Base-by-base conservation (phyloP, 1,140 invertebrate genomes). In the Zaprionus kolodkinae region DNA sequence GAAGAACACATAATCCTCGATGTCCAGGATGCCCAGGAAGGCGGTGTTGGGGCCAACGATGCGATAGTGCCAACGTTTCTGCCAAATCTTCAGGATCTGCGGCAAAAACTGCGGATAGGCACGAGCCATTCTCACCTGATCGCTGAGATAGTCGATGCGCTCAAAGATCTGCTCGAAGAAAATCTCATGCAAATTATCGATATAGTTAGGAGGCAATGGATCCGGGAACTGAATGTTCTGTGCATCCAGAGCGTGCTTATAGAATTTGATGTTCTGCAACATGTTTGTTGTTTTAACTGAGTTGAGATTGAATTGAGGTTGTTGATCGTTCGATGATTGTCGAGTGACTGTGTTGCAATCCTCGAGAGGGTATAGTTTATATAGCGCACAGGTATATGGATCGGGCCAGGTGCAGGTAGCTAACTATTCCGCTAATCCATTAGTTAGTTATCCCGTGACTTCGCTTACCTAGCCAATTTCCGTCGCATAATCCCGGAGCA, bases 161-260 rank as follows among this genome's bases (percentile, higher is more conserved):
- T 89, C 85, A 43, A 90, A 89, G 21, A 89, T 89, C 63, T 89
- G 86, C 70, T 89, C 85, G 9, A 89, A 89, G 56, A 89, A 90
- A 30, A 89, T 89, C n/a, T 76, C 77, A 21, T 89, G 66, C 59
- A 89, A 48, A n/a, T 89, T 85, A 60, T 89, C 85, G 1, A 89
- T 72, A n/a, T 81, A 81, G 40, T 89, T 89, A 0, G 78, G 80
- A 6, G 61, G 61, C 10, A 38, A 30, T 1, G 76, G 60, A 40
- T 67, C 68, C 21, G 40, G 2, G 0, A 69, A n/a, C 12, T 40
- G 27, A 17, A 54, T 30, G 1, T 54, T 65, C 59, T 80, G 66
- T 13, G 77, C 72, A 1, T 73, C 80, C 50, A 79, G 10, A 3
- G 77, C 74, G 30, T 43, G 21, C 40, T 81, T 84, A 13, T 78